Evolutionary conservation across 2,797 vertebrate species (phyloP).

Genomic region (Pantherophis alleghaniensis): DNA sequence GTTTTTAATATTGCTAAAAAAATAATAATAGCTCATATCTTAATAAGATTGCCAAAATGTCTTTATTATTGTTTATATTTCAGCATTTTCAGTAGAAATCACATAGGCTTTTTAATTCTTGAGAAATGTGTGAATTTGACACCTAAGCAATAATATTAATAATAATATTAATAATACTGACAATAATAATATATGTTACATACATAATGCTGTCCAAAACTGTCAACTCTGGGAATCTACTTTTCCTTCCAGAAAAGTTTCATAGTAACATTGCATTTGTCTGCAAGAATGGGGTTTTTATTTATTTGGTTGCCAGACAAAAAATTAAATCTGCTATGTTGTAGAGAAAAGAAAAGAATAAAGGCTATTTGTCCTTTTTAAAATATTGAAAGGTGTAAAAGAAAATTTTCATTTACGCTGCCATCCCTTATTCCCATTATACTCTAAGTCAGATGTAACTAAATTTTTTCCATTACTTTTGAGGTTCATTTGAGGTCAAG

Average conservation of each 20-base stretch:
- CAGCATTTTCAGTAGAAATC: background rate
- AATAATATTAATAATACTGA: background rate
- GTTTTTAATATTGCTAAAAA: background rate
- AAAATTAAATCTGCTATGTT: background rate
- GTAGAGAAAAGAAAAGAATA: background rate
- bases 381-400: background rate
- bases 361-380: background rate
- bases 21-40: background rate
- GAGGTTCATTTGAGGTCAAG: background rate
- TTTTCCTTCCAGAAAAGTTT: background rate
- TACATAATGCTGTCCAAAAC: background rate
- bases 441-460: background rate
- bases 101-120: background rate
- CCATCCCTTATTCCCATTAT: background rate
- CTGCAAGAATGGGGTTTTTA: background rate
- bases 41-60: background rate
- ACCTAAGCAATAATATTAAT: background rate
- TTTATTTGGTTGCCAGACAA: background rate
- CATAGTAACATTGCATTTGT: background rate
- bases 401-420: background rate
- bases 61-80: background rate
- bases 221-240: background rate
- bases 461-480: background rate
- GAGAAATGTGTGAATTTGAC: background rate
- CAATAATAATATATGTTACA: background rate